Percentiles rank a stretch among this genome's conserved stretches.
These are phyloP conservation scores for Zingel zingel DNA, from an alignment of 2,113 vertebrate species.

Conservation along the genomic window DNA sequence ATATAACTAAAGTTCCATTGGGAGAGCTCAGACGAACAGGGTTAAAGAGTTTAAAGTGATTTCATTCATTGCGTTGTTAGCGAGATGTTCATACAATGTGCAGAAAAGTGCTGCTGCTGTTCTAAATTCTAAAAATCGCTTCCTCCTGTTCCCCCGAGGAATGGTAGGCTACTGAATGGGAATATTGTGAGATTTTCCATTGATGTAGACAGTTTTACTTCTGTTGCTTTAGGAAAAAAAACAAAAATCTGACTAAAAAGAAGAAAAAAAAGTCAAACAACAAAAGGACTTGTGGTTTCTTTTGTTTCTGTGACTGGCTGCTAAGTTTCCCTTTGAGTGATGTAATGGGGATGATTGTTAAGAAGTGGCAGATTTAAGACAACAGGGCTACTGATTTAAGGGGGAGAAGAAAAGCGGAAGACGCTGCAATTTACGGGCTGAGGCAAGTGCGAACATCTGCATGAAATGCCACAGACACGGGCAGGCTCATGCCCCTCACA, in stretches of 20 bases:
- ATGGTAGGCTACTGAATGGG: constrained; percentile 57
- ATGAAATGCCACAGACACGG: constrained; percentile 6
- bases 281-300: constrained; percentile 56
- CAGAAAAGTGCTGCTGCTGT: constrained; percentile 64
- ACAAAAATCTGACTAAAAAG: constrained; percentile 54
- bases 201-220: constrained; percentile 75
- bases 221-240: constrained; percentile 71
- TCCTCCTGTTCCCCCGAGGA: constrained; percentile 48
- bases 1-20: constrained; percentile 1
- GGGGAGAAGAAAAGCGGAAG: not conserved
- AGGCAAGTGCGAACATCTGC: constrained; percentile 57
- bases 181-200: constrained; percentile 70
- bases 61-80: constrained; percentile 45
- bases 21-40: constrained; percentile 31
- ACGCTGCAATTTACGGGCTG: constrained; percentile 32
- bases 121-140: constrained; percentile 37
- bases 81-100: constrained; percentile 46
- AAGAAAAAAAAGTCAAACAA: constrained; percentile 56
- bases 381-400: constrained; percentile 10
- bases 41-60: constrained; percentile 39
- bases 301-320: constrained; percentile 40
- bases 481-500: constrained; percentile 23
- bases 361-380: not conserved
- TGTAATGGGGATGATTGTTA: constrained; percentile 18
- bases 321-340: constrained; percentile 20